phyloP scores from a whole-genome alignment of 2,797 vertebrate genomes.

The Sebastes miniatus region DNA sequence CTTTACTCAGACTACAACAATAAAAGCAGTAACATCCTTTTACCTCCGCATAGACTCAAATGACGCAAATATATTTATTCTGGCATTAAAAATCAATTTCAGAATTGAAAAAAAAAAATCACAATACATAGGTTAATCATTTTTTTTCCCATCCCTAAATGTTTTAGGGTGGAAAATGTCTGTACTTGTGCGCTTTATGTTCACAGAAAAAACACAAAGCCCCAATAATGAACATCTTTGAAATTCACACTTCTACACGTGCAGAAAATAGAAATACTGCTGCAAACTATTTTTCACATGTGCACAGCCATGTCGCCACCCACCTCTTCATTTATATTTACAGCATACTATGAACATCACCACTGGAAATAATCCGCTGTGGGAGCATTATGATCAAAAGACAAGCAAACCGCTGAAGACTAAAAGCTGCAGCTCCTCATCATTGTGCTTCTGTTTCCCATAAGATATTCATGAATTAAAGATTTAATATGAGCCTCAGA shows the following conservation, averaged over 20 bases:
- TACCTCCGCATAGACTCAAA: no score
- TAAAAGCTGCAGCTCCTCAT: conserved; percentile 15
- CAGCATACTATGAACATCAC: conserved; percentile 7
- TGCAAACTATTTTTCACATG: conserved; percentile 11
- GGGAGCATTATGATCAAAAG: conserved; percentile 38
- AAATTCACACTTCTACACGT: neutral
- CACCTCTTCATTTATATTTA: conserved; percentile 2
- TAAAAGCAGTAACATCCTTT: no score
- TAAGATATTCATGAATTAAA: conserved; percentile 46
- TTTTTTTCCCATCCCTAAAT: neutral
- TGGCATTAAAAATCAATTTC: no score
- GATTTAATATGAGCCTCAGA: conserved; percentile 20
- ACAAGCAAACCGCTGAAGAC: conserved; percentile 9
- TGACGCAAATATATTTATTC: no score
- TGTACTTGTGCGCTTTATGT: neutral
- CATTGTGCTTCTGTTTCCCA: conserved; percentile 32
- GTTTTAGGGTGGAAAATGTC: neutral
- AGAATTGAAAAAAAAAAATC: no score
- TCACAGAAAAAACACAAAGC: neutral
- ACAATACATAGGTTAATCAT: accelerated
- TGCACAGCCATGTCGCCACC: neutral
- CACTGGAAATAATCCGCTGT: conserved; percentile 19
- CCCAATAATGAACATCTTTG: neutral
- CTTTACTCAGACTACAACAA: no score
- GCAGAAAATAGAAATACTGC: conserved; percentile 23